These are phyloP conservation scores for Chelon labrosus DNA, from an alignment of 2,797 vertebrate species.

Conservation along the genomic window DNA sequence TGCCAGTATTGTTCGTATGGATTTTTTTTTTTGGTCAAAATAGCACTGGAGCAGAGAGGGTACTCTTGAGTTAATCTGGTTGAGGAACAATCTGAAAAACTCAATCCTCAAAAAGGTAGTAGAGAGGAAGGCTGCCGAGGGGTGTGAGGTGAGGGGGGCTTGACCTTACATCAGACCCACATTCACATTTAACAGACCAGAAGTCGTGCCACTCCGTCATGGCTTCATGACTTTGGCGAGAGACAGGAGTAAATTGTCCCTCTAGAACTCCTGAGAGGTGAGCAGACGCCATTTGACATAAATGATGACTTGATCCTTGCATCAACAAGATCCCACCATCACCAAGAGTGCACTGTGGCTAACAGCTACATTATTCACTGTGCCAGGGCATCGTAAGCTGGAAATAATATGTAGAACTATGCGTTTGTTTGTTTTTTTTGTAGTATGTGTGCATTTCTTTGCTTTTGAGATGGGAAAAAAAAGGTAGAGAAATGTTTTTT, in stretches of 20 bases:
- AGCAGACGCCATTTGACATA: conserved; percentile 60
- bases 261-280: conserved; percentile 77
- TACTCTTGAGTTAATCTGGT: conserved; percentile 52
- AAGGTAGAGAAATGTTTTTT: conserved; percentile 65
- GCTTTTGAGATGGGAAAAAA: conserved; percentile 72
- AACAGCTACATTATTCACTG: conserved; percentile 68
- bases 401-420: conserved; percentile 61
- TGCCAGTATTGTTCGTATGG: conserved; percentile 80
- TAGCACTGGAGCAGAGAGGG: conserved; percentile 69
- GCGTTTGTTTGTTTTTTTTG: conserved; percentile 48
- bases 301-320: conserved; percentile 65
- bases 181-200: conserved; percentile 81
- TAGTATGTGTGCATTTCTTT: conserved; percentile 77
- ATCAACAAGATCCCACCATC: conserved; percentile 61
- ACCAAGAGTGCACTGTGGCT: conserved; percentile 64
- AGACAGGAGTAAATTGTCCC: conserved; percentile 67
- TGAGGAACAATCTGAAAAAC: conserved; percentile 59
- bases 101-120: conserved; percentile 37
- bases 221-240: conserved; percentile 77
- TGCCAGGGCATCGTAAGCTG: conserved; percentile 69
- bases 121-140: conserved; percentile 65
- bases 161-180: conserved; percentile 73
- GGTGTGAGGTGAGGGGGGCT: conserved; percentile 58
- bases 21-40: conserved; percentile 79
- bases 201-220: conserved; percentile 68